phyloP scores from a whole-genome alignment of 2,113 vertebrate species.

The Pterocles burchelli region DNA sequence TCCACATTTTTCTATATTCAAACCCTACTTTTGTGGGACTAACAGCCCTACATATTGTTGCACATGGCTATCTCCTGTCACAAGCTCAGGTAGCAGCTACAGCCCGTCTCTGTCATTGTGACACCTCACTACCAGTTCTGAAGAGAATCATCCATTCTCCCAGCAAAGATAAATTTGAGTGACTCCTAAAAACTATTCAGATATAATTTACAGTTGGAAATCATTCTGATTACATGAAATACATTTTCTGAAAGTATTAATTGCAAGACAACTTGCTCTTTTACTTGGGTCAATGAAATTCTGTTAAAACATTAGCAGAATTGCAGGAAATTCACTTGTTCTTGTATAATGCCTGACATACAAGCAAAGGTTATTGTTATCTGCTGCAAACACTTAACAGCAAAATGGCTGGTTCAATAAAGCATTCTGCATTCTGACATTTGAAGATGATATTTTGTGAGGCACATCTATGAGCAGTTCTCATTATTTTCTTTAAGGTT shows the following conservation, averaged over 20 bases:
- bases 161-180: neutral
- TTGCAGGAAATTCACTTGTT: neutral
- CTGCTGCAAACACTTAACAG: neutral
- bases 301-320: neutral
- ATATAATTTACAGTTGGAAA: neutral
- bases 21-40: neutral
- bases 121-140: neutral
- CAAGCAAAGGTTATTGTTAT: neutral
- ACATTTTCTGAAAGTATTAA: neutral
- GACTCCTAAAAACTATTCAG: neutral
- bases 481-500: neutral
- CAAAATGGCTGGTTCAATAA: neutral
- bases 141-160: neutral
- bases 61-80: neutral
- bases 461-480: neutral
- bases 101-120: neutral
- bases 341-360: neutral
- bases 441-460: neutral
- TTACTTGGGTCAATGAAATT: neutral
- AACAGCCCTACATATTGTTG: neutral
- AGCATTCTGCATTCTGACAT: neutral
- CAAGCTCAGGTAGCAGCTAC: accelerated
- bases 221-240: neutral
- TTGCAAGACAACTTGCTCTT: neutral
- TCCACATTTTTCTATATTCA: neutral